Conservation (phyloP, 2,888 invertebrate genomes). For the Rotaria macrura region DNA sequence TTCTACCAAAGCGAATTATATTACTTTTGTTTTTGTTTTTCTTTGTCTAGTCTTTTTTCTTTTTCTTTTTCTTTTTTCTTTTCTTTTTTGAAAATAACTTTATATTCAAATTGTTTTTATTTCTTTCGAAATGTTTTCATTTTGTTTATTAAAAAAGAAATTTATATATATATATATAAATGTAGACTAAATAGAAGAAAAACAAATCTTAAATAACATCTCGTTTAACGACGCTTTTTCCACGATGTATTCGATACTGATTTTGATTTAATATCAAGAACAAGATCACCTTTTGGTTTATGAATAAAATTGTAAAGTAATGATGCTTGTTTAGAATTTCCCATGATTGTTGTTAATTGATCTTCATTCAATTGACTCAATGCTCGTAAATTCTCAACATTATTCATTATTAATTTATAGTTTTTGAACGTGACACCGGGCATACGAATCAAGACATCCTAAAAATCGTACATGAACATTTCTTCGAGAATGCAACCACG, state of each 20-base stretch:
- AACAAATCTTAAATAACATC: not conserved
- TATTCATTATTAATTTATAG: slow-evolving; percentile 64
- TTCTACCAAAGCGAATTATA: not conserved
- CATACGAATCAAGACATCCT: slow-evolving; percentile 69
- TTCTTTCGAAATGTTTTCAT: not conserved
- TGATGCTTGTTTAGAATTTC: slow-evolving; percentile 53
- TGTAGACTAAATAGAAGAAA: not conserved
- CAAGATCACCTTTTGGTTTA: slow-evolving; percentile 32
- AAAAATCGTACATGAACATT: slow-evolving; percentile 24
- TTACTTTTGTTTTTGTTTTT: not conserved
- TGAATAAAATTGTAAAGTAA: slow-evolving; percentile 48
- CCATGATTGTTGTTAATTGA: slow-evolving; percentile 62
- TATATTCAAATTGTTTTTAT: not conserved
- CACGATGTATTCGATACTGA: not conserved
- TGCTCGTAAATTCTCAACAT: slow-evolving; percentile 60
- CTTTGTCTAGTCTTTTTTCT: not conserved
- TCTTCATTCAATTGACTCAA: slow-evolving; percentile 54
- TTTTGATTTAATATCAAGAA: slow-evolving; percentile 9
- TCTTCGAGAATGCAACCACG: not conserved
- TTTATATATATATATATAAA: not conserved
- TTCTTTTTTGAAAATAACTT: not conserved
- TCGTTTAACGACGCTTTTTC: not conserved
- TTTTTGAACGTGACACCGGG: slow-evolving; percentile 82
- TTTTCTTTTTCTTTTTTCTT: not conserved
- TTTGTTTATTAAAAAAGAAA: not conserved